Evolutionary conservation across 2,113 vertebrate species (phyloP), one percentile per base, ranked within the genome.

Genomic region (Agapornis roseicollis): DNA sequence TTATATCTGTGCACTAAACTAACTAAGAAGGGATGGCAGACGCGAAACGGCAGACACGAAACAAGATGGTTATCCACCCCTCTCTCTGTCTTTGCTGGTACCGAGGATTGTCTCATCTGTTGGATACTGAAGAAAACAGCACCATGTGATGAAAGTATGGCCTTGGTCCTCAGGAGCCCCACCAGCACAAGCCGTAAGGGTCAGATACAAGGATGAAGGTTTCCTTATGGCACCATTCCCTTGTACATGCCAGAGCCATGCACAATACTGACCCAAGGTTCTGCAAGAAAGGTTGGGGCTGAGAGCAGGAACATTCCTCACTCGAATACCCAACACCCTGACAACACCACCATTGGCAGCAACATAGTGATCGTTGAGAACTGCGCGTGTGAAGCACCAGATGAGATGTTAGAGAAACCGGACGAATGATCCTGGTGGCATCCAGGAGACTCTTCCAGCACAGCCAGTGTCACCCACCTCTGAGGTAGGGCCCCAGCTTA

Each of bases 171-270:
- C 72, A 58, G 37, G 11, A 80, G 22, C 61, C 71, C 13, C 33
- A 79, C 18, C 55, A 78, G 39, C 6, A 29, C 28, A 66, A 79
- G 35, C 15, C 56, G 22, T 11, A 31, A 58, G 70, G 41, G 15
- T 56, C 61, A 37, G 35, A 72, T 9, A 69, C 7, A 24, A 53
- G 23, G 17, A 3, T 20, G 33, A 50, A 13, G 19, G 22, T 28
- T 84, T 79, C 52, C 27, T 64, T 28, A 61, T n/a, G n/a, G 33
- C 28, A 56, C 33, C 24, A 13, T 71, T 39, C 17, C 60, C 20
- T 55, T 58, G 7, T 7, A 74, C 0, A 0, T 10, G 35, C 63
- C 23, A 37, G 23, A 41, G 47, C 37, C 64, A 49, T 15, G 27
- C 24, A 85, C 10, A n/a, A 49, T 5, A 42, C 0, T 28, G 31